phyloP scores from a whole-genome alignment of 2,888 invertebrate genomes.

The Tachina lurida region DNA sequence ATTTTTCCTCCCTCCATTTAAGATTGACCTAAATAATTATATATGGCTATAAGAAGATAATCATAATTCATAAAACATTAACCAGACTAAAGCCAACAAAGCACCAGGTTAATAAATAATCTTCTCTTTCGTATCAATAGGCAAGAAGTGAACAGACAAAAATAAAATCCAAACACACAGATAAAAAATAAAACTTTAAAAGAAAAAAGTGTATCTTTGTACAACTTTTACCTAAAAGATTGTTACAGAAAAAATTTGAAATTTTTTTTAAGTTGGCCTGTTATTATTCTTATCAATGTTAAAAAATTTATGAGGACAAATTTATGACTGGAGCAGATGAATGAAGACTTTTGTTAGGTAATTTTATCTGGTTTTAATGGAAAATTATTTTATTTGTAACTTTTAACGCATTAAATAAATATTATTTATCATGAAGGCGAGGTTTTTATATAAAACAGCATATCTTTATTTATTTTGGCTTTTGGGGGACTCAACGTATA shows the following conservation, averaged over 20 bases:
- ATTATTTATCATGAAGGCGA: not conserved
- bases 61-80: too few species aligned
- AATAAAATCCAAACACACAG: too few species aligned
- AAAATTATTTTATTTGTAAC: constrained; percentile 29
- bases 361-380: constrained; percentile 27
- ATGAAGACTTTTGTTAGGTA: not conserved
- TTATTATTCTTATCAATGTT: constrained; percentile 5
- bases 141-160: too few species aligned
- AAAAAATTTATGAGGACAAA: constrained; percentile 28
- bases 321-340: not conserved
- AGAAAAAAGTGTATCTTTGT: too few species aligned
- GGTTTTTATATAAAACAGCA: not conserved
- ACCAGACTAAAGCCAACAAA: too few species aligned
- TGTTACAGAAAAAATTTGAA: constrained; percentile 7
- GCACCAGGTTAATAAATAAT: not conserved
- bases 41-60: too few species aligned
- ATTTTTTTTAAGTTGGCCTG: not conserved
- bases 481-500: too few species aligned
- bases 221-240: not conserved
- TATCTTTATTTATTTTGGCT: not conserved
- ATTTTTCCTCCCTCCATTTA: too few species aligned
- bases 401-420: constrained; percentile 19
- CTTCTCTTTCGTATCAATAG: too few species aligned
- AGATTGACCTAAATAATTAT: too few species aligned
- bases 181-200: too few species aligned